A percentile compares a stretch with the other conserved stretches of the same genome.
phyloP scores from a whole-genome alignment of 1,140 invertebrate genomes.

The Asobara japonica region DNA sequence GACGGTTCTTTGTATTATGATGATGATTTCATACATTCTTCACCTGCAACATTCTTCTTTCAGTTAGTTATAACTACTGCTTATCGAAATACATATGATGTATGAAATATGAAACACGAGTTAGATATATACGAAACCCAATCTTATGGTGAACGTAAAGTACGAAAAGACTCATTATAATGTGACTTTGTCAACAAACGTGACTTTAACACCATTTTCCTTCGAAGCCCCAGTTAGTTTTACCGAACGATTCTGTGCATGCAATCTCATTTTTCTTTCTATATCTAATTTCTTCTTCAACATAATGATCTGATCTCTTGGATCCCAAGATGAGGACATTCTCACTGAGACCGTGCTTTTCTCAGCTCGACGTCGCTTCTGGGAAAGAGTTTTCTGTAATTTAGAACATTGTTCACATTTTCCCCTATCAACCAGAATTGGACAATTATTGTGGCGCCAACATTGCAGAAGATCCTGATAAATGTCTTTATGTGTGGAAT shows the following conservation, averaged over 20 bases:
- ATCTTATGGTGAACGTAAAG: background rate
- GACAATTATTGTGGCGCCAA: background rate
- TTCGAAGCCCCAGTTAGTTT: background rate
- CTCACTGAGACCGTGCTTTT: background rate
- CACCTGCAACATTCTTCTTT: background rate
- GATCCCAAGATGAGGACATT: background rate
- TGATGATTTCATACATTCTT: background rate
- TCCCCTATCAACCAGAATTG: background rate
- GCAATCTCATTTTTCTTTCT: background rate
- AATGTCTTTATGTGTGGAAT: background rate
- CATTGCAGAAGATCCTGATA: background rate
- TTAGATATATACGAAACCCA: no score
- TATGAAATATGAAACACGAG: background rate
- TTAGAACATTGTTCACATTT: background rate
- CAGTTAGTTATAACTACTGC: background rate
- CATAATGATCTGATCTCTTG: background rate
- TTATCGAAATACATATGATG: background rate
- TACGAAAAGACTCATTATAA: background rate
- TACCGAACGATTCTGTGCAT: background rate
- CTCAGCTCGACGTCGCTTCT: background rate
- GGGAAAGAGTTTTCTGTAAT: background rate
- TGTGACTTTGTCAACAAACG: background rate
- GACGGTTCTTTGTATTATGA: no score
- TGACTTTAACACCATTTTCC: background rate
- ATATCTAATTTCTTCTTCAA: background rate